phyloP scores from a whole-genome alignment of 2,797 vertebrate species.

The Monodelphis domestica region DNA sequence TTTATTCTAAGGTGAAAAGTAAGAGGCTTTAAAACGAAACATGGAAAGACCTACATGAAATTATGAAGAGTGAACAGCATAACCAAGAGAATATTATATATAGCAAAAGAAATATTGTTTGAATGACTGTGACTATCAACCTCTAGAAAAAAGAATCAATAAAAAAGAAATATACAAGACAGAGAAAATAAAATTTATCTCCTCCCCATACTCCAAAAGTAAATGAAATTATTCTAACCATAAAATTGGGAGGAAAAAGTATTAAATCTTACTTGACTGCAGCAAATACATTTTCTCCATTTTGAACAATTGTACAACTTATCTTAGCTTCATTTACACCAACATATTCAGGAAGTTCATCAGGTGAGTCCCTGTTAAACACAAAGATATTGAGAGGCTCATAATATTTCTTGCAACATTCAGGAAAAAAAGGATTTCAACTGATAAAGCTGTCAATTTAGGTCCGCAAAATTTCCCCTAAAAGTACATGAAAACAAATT shows the following conservation, averaged over 20 bases:
- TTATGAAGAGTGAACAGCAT: too few species aligned
- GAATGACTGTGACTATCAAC: too few species aligned
- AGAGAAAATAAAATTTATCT: neutral
- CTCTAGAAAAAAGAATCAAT: too few species aligned
- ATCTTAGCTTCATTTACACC: slow-evolving; percentile 95
- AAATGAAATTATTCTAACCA: neutral
- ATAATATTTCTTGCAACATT: slow-evolving; percentile 13
- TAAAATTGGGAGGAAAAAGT: slow-evolving; percentile 32
- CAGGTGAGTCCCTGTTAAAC: slow-evolving; percentile 91
- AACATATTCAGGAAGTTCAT: slow-evolving; percentile 92
- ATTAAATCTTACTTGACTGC: slow-evolving; percentile 91
- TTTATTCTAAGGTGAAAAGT: too few species aligned
- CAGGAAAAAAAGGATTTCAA: slow-evolving; percentile 43
- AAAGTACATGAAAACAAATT: slow-evolving; percentile 26
- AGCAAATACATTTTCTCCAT: slow-evolving; percentile 95
- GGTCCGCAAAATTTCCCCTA: neutral
- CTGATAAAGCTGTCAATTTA: slow-evolving; percentile 19
- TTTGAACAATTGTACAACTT: slow-evolving; percentile 90
- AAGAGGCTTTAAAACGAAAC: too few species aligned
- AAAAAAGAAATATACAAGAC: too few species aligned
- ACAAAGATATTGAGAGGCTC: slow-evolving; percentile 46
- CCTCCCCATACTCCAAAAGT: neutral
- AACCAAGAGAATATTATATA: too few species aligned
- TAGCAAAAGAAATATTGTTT: too few species aligned
- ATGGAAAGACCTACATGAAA: too few species aligned